Evolutionary conservation across 1,140 invertebrate genomes (phyloP).

Genomic region (Bombyx mandarina): DNA sequence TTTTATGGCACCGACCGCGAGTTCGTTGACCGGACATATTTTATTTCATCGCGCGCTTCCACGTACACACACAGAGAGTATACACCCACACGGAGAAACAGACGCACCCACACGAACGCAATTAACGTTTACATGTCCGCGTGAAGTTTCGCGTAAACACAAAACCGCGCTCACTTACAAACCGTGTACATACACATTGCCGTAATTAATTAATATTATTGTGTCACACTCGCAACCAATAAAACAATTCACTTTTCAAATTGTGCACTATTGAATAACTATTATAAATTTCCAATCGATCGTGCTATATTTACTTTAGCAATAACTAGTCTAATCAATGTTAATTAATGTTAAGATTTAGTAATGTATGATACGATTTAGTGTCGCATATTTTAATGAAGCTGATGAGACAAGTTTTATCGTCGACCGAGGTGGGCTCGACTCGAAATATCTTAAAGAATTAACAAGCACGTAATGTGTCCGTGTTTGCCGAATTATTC

Average conservation of each 20-base stretch:
- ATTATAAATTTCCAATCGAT: no score
- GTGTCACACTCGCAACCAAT: slow-evolving; percentile 13
- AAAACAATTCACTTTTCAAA: not conserved
- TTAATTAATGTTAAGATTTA: no score
- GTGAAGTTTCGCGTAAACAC: slow-evolving; percentile 62
- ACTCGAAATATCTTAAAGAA: slow-evolving; percentile 47
- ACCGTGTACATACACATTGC: slow-evolving; percentile 42
- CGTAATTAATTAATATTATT: slow-evolving; percentile 42
- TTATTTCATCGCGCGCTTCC: slow-evolving; percentile 70
- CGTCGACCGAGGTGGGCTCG: slow-evolving; percentile 13
- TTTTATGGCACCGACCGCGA: slow-evolving; percentile 67
- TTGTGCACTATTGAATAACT: no score
- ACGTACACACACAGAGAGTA: slow-evolving; percentile 58
- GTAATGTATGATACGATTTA: no score
- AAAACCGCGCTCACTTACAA: slow-evolving; percentile 48
- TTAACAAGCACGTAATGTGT: slow-evolving; percentile 57
- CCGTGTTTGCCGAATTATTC: slow-evolving; percentile 68
- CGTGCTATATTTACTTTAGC: no score
- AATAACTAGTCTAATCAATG: no score
- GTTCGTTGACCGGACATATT: slow-evolving; percentile 70
- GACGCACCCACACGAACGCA: slow-evolving; percentile 44
- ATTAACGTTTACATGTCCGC: slow-evolving; percentile 56
- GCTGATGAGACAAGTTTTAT: slow-evolving; percentile 13
- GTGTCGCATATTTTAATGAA: not conserved
- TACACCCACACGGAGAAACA: slow-evolving; percentile 35